These are phyloP conservation scores for Oxyura jamaicensis DNA, from an alignment of 2,113 vertebrate genomes.

Conservation along the genomic window DNA sequence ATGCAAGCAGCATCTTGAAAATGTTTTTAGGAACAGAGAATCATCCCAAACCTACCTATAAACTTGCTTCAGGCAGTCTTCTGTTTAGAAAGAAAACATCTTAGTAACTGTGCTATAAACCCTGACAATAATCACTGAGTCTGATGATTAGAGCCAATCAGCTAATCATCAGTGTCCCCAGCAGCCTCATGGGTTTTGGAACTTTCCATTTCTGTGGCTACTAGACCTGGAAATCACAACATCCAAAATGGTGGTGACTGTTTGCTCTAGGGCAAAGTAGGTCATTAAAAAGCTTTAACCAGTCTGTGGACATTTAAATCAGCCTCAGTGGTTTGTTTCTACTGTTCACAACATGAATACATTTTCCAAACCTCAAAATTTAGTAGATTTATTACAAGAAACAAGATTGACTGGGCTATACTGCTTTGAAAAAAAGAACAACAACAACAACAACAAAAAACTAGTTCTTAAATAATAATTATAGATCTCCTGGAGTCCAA, in stretches of 20 bases:
- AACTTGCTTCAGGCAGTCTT: background rate
- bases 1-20: background rate
- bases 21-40: background rate
- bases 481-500: background rate
- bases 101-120: background rate
- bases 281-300: slow-evolving; percentile 27
- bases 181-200: slow-evolving; percentile 31
- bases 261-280: slow-evolving; percentile 1
- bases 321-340: slow-evolving; percentile 24
- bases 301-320: background rate
- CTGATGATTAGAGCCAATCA: slow-evolving; percentile 1
- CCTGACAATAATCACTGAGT: slow-evolving; percentile 15
- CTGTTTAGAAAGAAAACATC: slow-evolving; percentile 14
- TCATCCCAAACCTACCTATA: background rate
- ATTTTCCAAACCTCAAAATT: slow-evolving; percentile 36
- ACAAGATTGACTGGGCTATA: slow-evolving; percentile 13
- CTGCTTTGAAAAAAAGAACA: background rate
- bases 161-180: background rate
- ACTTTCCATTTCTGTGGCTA: slow-evolving; percentile 5
- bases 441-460: too few relatives aligned
- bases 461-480: slow-evolving; percentile 33
- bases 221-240: slow-evolving; percentile 16
- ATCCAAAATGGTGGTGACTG: background rate
- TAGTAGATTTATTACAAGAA: slow-evolving; percentile 44
- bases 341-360: background rate